Evolutionary conservation across 2,113 vertebrate species (phyloP).

Genomic region (Pelobates fuscus): DNA sequence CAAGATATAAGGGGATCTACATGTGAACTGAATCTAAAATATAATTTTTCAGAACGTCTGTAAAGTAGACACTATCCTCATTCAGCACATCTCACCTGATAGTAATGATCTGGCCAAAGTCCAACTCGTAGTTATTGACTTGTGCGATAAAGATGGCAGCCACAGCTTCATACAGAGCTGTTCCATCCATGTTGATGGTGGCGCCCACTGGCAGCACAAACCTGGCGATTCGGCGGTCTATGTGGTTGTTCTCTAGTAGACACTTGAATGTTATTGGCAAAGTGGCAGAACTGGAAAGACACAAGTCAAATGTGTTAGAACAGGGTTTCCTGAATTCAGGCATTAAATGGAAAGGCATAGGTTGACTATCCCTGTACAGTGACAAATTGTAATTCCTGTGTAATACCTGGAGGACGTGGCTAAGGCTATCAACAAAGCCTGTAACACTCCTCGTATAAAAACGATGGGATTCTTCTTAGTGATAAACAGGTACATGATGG

Average conservation of each 20-base stretch:
- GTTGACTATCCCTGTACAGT: not conserved
- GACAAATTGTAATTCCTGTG: not conserved
- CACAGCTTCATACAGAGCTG: slow-evolving; percentile 92
- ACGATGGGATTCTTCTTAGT: slow-evolving; percentile 96
- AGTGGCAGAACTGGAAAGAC: slow-evolving; percentile 85
- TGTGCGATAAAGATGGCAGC: slow-evolving; percentile 97
- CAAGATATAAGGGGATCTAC: too few relatives aligned
- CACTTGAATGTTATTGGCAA: slow-evolving; percentile 99
- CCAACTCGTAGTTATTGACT: slow-evolving; percentile 95
- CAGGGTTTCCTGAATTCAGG: not conserved
- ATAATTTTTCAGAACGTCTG: too few relatives aligned
- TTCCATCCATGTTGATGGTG: slow-evolving; percentile 97
- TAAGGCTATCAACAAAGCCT: slow-evolving; percentile 93
- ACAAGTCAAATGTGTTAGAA: not conserved
- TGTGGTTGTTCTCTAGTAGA: slow-evolving; percentile 96
- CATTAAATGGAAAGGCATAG: too few relatives aligned
- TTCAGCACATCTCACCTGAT: slow-evolving; percentile 87
- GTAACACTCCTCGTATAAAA: slow-evolving; percentile 94
- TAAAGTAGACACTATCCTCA: too few relatives aligned
- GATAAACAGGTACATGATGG: slow-evolving; percentile 93
- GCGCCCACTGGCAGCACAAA: slow-evolving; percentile 94
- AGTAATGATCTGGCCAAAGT: slow-evolving; percentile 96
- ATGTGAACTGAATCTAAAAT: too few relatives aligned
- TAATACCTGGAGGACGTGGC: slow-evolving; percentile 94
- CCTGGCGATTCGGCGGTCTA: slow-evolving; percentile 91